These are phyloP conservation scores for Bellardia bayeri DNA, from an alignment of 2,888 invertebrate genomes.

Conservation along the genomic window DNA sequence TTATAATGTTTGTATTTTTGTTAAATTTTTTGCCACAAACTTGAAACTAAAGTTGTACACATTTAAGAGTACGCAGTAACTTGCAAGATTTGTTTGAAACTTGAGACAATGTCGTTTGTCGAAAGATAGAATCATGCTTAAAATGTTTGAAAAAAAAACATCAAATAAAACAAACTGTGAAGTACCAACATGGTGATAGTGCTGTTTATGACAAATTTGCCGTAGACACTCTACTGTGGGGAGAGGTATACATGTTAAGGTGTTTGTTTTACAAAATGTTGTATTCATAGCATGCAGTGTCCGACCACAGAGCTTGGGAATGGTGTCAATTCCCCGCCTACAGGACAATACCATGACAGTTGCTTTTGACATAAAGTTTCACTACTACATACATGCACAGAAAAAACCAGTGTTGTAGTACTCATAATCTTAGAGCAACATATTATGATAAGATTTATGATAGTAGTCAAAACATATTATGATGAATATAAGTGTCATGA, in stretches of 20 bases:
- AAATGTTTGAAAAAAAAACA: background rate
- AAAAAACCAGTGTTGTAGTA: no score
- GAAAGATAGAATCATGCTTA: conserved; percentile 39
- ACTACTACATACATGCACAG: no score
- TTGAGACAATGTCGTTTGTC: conserved; percentile 60
- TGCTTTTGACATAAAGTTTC: no score
- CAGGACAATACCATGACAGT: no score
- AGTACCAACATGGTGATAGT: conserved; percentile 27
- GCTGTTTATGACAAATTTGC: conserved; percentile 10
- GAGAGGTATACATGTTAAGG: background rate
- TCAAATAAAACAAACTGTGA: background rate
- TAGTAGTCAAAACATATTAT: no score
- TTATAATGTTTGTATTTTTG: conserved; percentile 19
- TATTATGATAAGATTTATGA: no score
- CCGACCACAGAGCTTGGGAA: no score
- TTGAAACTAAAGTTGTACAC: conserved; percentile 38
- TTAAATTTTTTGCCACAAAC: conserved; percentile 26
- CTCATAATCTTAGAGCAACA: no score
- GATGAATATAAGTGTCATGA: no score
- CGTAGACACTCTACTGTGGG: conserved; percentile 19
- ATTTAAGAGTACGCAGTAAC: conserved; percentile 18
- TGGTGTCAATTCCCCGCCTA: no score
- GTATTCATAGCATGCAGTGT: no score
- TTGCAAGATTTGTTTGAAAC: conserved; percentile 27
- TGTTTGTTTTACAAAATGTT: no score